Evolutionary conservation across 2,888 invertebrate species (phyloP), one percentile per base, ranked within the genome.

Genomic region (Boloria selene): DNA sequence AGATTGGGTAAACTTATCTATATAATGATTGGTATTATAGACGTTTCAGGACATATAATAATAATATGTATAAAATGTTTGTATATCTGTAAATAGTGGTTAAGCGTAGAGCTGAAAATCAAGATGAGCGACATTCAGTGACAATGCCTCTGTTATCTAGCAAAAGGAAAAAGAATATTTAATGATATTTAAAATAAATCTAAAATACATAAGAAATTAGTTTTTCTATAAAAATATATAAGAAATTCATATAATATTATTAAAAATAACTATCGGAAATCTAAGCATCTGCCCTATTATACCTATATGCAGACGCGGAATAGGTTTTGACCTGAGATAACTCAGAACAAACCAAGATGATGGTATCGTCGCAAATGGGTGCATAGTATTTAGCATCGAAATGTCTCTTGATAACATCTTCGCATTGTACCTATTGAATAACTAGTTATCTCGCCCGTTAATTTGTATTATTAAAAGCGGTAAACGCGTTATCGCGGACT

Each of bases 351-450:
- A 64, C 67, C 64, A 65, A 61, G 67, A 69, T 64, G 73, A 73
- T 73, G 64, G 59, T 70, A 72, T 72, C 72, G 44, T 65, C 59
- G 70, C 68, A 68, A 74, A 74, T 73, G 70, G 72, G 72, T 70
- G 70, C 72, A 74, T 70, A 68, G 73, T 73, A 71, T 70, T 72
- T 71, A 73, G 70, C 67, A 74, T 74, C 74, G 67, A 72, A 72
- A 74, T 71, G 74, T 72, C 70, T 67, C 65, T 59, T 18, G 74
- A 74, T 74, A 74, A 50, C 58, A 74, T 73, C 74, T 65, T 68
- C 62, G 72, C 71, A 73, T 74, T 74, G 74, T 74, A 70, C 67
- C 69, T 56, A 71, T 67, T 68, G 63, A 69, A 73, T 73, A 73
- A 70, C 72, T 66, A 72, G 65, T 69, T 69, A 69, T 70, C 66